A percentile compares a stretch with the other conserved stretches of the same genome.
Evolutionary conservation across 53 echinoderm and acorn worm genomes (phyloP).

Genomic region (Henricia sp.): DNA sequence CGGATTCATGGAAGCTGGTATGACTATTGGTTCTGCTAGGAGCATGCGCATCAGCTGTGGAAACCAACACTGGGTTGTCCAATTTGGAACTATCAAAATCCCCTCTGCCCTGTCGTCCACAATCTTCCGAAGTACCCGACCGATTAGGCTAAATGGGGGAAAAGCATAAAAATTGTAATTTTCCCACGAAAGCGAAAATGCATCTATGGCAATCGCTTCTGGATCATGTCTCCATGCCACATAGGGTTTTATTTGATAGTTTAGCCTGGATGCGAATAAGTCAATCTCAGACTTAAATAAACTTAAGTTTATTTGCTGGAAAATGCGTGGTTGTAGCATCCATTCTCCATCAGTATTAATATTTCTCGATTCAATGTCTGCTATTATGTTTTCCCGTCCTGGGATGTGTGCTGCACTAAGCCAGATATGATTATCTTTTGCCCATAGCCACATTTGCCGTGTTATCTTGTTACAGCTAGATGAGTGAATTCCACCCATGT

Average conservation of each 20-base stretch:
- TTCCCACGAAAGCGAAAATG: slow-evolving; percentile 8
- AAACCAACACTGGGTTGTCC: background rate
- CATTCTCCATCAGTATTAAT: slow-evolving; percentile 15
- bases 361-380: background rate
- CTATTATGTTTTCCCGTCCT: background rate
- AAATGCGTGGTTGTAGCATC: background rate
- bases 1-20: background rate
- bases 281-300: background rate
- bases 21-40: background rate
- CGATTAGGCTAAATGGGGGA: slow-evolving; percentile 23
- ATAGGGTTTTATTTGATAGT: slow-evolving; percentile 28
- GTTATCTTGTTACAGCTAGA: background rate
- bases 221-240: slow-evolving; percentile 22
- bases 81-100: slow-evolving; percentile 6
- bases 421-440: background rate
- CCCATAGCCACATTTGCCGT: slow-evolving; percentile 13
- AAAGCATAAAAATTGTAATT: slow-evolving; percentile 32
- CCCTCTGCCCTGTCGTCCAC: background rate
- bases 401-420: slow-evolving; percentile 28
- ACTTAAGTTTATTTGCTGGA: background rate
- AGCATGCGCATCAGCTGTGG: background rate
- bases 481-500: slow-evolving; percentile 21
- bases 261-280: slow-evolving; percentile 20
- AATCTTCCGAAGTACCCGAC: slow-evolving; percentile 26
- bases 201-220: slow-evolving; percentile 12